phyloP scores from a whole-genome alignment of 2,113 vertebrate species.

The Pterophyllum scalare region DNA sequence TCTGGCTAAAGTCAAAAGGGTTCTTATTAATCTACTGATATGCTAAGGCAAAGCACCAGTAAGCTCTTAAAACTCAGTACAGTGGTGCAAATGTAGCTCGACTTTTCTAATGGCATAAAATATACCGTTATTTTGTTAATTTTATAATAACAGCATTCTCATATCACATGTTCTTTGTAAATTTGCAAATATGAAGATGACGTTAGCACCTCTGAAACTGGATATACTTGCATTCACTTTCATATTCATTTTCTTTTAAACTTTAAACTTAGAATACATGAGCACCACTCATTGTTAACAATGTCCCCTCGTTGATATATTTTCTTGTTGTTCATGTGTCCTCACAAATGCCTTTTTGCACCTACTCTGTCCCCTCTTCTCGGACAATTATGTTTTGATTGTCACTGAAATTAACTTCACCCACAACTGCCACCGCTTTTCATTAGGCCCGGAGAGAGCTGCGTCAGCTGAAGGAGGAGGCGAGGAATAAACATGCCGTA shows the following conservation, averaged over 20 bases:
- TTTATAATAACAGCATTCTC: neutral
- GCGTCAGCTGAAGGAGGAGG: conserved; percentile 95
- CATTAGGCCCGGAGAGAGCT: conserved; percentile 95
- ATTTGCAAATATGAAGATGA: neutral
- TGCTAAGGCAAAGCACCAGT: neutral
- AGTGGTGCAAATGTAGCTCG: neutral
- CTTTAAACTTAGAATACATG: neutral
- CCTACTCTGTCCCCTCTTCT: conserved; percentile 18
- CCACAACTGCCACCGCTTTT: conserved; percentile 74
- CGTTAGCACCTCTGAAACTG: neutral
- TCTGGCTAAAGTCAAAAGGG: neutral
- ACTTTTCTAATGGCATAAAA: neutral
- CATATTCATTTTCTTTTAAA: neutral
- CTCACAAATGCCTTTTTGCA: conserved; percentile 7
- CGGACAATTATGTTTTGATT: conserved; percentile 64
- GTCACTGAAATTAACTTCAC: conserved; percentile 78
- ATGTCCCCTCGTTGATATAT: neutral
- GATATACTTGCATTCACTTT: neutral
- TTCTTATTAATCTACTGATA: conserved; percentile 4
- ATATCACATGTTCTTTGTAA: neutral
- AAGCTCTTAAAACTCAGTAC: neutral
- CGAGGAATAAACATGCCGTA: conserved; percentile 95
- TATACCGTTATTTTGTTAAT: neutral
- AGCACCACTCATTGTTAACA: neutral
- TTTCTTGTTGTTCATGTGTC: conserved; percentile 32